Evolutionary conservation across 1,140 invertebrate species (phyloP), one percentile per base, ranked within the genome.

Genomic region (Ceratosolen solmsi): DNA sequence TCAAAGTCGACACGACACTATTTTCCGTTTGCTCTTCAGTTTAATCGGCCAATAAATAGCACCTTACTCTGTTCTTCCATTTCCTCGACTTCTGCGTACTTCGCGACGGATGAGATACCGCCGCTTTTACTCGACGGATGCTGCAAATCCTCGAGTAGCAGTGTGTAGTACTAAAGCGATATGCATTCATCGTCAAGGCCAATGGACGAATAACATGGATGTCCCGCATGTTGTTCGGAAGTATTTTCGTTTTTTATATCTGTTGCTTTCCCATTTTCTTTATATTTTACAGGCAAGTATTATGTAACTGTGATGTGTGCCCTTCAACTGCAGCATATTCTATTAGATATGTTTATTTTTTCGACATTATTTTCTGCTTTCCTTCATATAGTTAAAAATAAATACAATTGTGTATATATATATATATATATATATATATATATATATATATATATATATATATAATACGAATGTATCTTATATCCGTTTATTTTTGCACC

Each of bases 31-130:
- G 33, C 33, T 58, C 51, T 75, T 27, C 15, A 75, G 54, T 75
- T 60, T 75, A 75, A 75, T 75, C 73, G 73, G 73, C 30, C 73
- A 75, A 75, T 75, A 75, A 75, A 60, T 75, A 38, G 54, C 51
- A 25, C 33, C 46, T 73, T 33, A 20, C 68, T 36, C 17, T 9
- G 30, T 68, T 68, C 63, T 68, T 68, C 63, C 51, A 54, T 54
- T 54, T 54, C 20, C 13, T 22, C 51, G 20, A 54, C 51, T 46
- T 13, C n/a, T 46, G 41, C 41, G 41, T 22, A 3, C 51, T 54
- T 3, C 51, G 51, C 51, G 60, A 8, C 11, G n/a, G n/a, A 27
- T 9, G 25, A 63, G 60, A 63, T 63, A 33, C 25, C 7, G 60
- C 15, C 33, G 65, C 30, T 22, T 33, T 41, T 22, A 27, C 25